Conservation (phyloP, 2,888 invertebrate genomes). For the Macaria notata region DNA sequence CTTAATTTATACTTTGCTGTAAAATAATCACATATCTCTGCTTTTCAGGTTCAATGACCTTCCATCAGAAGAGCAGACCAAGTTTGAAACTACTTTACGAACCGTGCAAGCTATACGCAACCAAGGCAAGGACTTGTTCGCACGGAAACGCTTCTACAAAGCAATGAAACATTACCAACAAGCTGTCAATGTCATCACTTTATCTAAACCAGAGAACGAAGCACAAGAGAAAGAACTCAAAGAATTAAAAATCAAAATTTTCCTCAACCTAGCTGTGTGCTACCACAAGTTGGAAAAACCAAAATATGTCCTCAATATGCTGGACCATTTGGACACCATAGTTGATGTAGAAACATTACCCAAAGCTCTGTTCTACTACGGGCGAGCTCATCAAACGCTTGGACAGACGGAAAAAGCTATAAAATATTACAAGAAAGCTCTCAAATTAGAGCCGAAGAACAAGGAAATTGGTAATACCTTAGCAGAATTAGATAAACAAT, state of each 20-base stretch:
- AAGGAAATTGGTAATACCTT: conserved; percentile 63
- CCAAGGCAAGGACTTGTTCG: conserved; percentile 56
- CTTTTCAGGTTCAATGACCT: conserved; percentile 64
- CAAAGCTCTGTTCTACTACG: conserved; percentile 66
- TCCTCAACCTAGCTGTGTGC: conserved; percentile 66
- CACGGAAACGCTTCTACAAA: conserved; percentile 47
- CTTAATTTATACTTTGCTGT: conserved; percentile 3
- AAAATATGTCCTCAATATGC: conserved; percentile 59
- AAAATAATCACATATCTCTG: no score
- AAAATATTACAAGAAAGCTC: conserved; percentile 61
- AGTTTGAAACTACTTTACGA: conserved; percentile 54
- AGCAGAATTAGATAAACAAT: conserved; percentile 50
- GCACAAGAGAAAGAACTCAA: conserved; percentile 50
- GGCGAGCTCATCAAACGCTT: conserved; percentile 55
- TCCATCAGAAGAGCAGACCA: conserved; percentile 60
- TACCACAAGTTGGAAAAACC: conserved; percentile 65
- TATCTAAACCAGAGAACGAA: conserved; percentile 49
- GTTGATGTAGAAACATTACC: conserved; percentile 60
- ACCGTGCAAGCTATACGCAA: conserved; percentile 59
- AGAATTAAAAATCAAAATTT: conserved; percentile 53
- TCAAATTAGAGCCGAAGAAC: conserved; percentile 70
- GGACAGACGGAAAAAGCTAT: conserved; percentile 58
- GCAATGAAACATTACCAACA: conserved; percentile 65
- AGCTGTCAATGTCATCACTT: conserved; percentile 51
- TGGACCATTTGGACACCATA: conserved; percentile 57